A percentile compares a stretch with the other conserved stretches of the same genome.
Conservation (phyloP, 2,888 invertebrate genomes). For the Muschampia plurimacula region DNA sequence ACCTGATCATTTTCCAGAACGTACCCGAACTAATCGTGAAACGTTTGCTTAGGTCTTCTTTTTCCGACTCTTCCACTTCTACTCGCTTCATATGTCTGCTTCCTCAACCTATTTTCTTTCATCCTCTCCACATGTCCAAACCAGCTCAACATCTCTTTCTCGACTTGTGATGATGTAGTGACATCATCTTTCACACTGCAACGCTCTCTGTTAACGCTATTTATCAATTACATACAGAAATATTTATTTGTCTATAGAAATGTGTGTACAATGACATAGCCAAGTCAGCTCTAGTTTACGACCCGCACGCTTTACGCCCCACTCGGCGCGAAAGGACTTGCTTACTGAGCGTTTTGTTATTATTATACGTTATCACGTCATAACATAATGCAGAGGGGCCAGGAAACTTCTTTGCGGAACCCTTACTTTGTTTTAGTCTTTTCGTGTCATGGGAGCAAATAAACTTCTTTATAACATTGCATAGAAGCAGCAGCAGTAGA, state of each 20-base stretch:
- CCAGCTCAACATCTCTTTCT: too few relatives aligned
- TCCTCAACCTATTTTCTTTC: too few relatives aligned
- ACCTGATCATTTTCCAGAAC: too few relatives aligned
- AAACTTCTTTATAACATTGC: neutral
- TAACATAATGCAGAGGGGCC: slow-evolving; percentile 23
- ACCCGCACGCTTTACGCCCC: slow-evolving; percentile 27
- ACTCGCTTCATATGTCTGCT: too few relatives aligned
- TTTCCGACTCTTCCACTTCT: too few relatives aligned
- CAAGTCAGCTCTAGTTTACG: slow-evolving; percentile 30
- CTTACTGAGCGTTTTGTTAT: slow-evolving; percentile 45
- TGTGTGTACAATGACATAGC: slow-evolving; percentile 6
- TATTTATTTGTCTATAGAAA: neutral
- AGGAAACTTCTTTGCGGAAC: slow-evolving; percentile 6
- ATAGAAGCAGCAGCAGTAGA: neutral
- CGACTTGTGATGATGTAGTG: too few relatives aligned
- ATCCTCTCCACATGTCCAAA: too few relatives aligned
- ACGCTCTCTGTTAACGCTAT: too few relatives aligned
- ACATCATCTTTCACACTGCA: too few relatives aligned
- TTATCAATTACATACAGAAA: neutral
- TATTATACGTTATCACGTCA: slow-evolving; percentile 38
- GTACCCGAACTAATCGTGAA: too few relatives aligned
- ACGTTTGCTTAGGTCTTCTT: too few relatives aligned
- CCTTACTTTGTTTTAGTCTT: slow-evolving; percentile 4
- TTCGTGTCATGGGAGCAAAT: neutral
- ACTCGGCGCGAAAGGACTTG: slow-evolving; percentile 25